A percentile compares a stretch with the other conserved stretches of the same genome.
These are phyloP conservation scores for Callopanchax toddi DNA, from an alignment of 2,113 vertebrate species.

Conservation along the genomic window DNA sequence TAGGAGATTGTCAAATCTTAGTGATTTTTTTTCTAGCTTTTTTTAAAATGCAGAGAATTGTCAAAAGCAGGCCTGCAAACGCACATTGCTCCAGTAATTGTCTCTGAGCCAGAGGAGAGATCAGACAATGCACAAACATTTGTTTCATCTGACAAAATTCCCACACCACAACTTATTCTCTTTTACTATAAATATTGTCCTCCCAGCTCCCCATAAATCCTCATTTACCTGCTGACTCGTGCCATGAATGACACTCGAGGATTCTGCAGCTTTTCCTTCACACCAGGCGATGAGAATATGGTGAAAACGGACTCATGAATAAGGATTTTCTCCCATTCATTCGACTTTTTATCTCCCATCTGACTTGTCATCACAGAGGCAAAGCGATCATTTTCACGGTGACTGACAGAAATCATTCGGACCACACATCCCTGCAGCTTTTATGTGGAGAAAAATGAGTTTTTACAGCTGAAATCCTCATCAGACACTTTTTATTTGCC, in stretches of 20 bases:
- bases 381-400: conserved; percentile 44
- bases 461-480: too few species aligned
- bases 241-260: conserved; percentile 2
- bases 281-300: conserved; percentile 1
- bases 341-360: conserved; percentile 29
- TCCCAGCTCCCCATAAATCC: neutral
- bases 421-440: conserved; percentile 12
- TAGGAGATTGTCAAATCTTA: too few species aligned
- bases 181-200: neutral
- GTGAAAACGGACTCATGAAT: conserved; percentile 39
- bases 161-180: neutral
- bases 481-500: too few species aligned
- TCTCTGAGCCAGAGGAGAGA: neutral
- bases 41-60: too few species aligned
- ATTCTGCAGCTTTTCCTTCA: conserved; percentile 6
- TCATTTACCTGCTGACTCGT: neutral
- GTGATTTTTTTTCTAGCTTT: too few species aligned
- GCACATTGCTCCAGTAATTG: neutral
- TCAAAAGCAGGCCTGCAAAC: neutral
- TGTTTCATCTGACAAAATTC: neutral
- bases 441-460: conserved; percentile 17
- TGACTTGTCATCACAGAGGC: conserved; percentile 27
- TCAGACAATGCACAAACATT: neutral
- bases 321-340: neutral
- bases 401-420: conserved; percentile 28